phyloP scores from a whole-genome alignment of 2,888 invertebrate species.

The Nephrotoma flavescens region DNA sequence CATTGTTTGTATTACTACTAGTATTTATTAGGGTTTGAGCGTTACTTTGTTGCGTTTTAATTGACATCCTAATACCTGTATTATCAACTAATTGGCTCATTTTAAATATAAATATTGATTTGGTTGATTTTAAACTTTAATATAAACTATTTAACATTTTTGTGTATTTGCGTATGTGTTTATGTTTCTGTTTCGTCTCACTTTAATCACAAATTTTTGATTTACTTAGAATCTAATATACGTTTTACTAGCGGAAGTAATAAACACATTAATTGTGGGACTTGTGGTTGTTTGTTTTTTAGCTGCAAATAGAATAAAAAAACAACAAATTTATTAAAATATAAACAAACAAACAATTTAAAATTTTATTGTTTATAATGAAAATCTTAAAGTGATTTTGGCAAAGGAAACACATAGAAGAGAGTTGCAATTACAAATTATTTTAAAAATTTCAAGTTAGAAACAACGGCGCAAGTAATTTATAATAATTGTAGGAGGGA shows the following conservation, averaged over 20 bases:
- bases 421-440: no score
- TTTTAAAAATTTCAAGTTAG: no score
- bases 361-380: background rate
- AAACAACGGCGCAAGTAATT: no score
- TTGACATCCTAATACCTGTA: conserved; percentile 29
- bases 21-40: background rate
- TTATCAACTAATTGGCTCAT: conserved; percentile 31
- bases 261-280: background rate
- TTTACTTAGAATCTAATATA: background rate
- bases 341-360: background rate
- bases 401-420: no score
- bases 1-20: background rate
- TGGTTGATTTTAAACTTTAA: background rate
- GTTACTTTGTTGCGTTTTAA: conserved; percentile 17
- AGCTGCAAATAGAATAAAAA: background rate
- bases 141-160: background rate
- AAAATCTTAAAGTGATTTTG: background rate
- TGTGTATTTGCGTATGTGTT: background rate
- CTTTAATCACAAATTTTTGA: background rate
- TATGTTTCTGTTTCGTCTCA: background rate
- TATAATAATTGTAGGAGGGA: no score
- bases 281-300: background rate
- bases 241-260: background rate
- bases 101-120: conserved; percentile 14
- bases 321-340: background rate